phyloP scores from a whole-genome alignment of 2,113 vertebrate species.

The Dromaius novaehollandiae region DNA sequence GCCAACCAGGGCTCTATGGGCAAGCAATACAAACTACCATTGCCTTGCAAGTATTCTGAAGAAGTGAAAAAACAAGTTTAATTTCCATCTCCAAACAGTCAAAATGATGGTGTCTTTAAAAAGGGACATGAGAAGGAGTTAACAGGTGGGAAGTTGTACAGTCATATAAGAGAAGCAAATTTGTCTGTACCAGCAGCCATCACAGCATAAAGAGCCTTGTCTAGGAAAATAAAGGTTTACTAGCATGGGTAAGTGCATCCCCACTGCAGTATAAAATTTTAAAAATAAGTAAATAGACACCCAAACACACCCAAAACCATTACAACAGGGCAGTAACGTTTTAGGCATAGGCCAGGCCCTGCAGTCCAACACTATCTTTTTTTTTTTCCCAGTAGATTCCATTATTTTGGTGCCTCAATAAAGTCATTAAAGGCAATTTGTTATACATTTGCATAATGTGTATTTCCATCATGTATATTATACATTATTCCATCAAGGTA shows the following conservation, averaged over 20 bases:
- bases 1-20: background rate
- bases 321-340: background rate
- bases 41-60: background rate
- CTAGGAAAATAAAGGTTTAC: background rate
- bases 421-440: background rate
- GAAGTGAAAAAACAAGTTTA: background rate
- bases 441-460: background rate
- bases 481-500: background rate
- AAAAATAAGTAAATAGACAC: background rate
- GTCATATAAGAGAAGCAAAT: background rate
- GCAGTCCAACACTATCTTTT: background rate
- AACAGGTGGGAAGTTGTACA: background rate
- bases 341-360: accelerated
- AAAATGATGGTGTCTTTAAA: background rate
- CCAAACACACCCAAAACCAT: background rate
- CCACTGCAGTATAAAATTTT: background rate
- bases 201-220: background rate
- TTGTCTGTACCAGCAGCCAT: background rate
- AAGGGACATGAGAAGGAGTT: background rate
- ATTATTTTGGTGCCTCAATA: background rate
- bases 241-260: background rate
- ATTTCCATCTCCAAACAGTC: background rate
- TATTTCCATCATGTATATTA: background rate
- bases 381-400: background rate
- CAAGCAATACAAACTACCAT: background rate